These are phyloP conservation scores for Drosophila micromelanica DNA, from an alignment of 1,140 invertebrate species.

Conservation along the genomic window DNA sequence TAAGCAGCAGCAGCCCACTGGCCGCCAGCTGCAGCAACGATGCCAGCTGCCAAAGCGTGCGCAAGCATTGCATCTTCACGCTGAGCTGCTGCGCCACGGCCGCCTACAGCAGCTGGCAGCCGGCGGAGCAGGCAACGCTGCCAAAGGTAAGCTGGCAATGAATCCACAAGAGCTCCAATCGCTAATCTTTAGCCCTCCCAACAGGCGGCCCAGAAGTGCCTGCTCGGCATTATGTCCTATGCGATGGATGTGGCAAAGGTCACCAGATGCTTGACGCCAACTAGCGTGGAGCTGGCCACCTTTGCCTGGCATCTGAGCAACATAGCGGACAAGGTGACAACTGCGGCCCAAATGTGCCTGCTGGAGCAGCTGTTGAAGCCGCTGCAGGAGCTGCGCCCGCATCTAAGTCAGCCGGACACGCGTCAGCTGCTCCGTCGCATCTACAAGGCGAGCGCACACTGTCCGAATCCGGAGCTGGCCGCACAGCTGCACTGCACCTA, in stretches of 20 bases:
- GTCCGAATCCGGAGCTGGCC: slow-evolving; percentile 20
- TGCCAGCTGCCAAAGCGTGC: slow-evolving; percentile 18
- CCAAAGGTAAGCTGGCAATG: slow-evolving; percentile 28
- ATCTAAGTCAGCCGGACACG: slow-evolving; percentile 28
- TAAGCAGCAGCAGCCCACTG: slow-evolving; percentile 36
- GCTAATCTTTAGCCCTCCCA: background rate
- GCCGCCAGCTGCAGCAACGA: slow-evolving; percentile 30
- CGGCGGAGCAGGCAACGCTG: slow-evolving; percentile 1
- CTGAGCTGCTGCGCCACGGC: slow-evolving; percentile 36
- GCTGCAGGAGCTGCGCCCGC: slow-evolving; percentile 38
- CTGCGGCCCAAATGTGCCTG: slow-evolving; percentile 27
- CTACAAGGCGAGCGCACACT: slow-evolving; percentile 47
- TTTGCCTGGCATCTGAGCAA: slow-evolving; percentile 34
- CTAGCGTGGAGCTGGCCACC: slow-evolving; percentile 33
- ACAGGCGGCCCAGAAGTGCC: slow-evolving; percentile 21
- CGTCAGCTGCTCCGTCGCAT: slow-evolving; percentile 39
- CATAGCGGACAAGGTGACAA: slow-evolving; percentile 31
- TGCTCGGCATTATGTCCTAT: slow-evolving; percentile 25
- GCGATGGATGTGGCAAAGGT: slow-evolving; percentile 38
- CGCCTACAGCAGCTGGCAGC: slow-evolving; percentile 56
- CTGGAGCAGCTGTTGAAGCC: slow-evolving; percentile 34
- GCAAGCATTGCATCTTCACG: slow-evolving; percentile 47
- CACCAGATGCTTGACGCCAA: slow-evolving; percentile 46
- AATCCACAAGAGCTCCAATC: background rate
- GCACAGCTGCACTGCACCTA: slow-evolving; percentile 36